phyloP scores from a whole-genome alignment of 2,797 vertebrate species.

The Nyctibius grandis region DNA sequence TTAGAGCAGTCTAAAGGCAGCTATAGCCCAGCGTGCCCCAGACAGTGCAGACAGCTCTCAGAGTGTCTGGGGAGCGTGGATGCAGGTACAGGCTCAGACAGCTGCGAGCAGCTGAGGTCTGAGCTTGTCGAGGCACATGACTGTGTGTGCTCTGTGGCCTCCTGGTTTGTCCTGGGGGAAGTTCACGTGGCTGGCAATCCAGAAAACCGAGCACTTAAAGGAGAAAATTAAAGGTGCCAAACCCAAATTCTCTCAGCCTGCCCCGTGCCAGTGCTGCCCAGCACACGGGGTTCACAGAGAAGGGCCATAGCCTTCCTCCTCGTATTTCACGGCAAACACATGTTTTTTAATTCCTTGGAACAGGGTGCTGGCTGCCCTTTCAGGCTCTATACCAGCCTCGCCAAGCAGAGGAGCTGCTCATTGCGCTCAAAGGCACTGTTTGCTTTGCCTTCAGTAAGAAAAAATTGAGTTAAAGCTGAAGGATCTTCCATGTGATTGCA shows the following conservation, averaged over 20 bases:
- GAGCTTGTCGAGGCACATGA: background rate
- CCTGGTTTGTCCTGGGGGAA: background rate
- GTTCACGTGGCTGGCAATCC: background rate
- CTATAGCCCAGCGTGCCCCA: background rate
- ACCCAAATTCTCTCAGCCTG: background rate
- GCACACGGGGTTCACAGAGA: rapidly evolving
- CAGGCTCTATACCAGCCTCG: background rate
- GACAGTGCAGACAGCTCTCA: background rate
- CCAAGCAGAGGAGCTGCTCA: background rate
- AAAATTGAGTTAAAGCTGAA: rapidly evolving
- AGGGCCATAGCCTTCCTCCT: background rate
- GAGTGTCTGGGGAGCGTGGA: background rate
- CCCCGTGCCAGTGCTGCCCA: background rate
- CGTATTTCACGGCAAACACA: background rate
- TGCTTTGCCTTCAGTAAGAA: background rate
- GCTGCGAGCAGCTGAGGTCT: background rate
- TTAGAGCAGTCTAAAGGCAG: background rate
- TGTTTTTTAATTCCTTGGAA: background rate
- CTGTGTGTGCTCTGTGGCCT: background rate
- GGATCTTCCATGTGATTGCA: background rate
- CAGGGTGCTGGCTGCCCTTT: background rate
- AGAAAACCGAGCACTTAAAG: background rate
- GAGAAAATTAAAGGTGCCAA: background rate
- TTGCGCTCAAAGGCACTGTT: background rate
- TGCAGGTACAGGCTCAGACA: background rate